A percentile compares a stretch with the other conserved stretches of the same genome.
Evolutionary conservation across 2,113 vertebrate genomes (phyloP).

Genomic region (Hirundichthys speculiger): DNA sequence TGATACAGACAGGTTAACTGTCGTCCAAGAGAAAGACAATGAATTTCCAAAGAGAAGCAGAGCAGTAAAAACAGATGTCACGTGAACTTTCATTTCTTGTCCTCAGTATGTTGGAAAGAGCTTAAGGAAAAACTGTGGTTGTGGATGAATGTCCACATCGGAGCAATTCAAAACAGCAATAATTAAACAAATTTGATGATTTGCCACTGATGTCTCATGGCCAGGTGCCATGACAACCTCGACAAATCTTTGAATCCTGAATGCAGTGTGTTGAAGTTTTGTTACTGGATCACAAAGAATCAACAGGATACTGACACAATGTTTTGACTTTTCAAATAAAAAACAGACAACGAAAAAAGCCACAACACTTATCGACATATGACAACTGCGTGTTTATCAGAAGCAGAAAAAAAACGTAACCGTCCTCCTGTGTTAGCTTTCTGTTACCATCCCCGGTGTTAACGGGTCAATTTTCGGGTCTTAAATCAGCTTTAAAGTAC

Average conservation of each 20-base stretch:
- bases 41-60: background rate
- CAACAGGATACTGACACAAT: too few relatives aligned
- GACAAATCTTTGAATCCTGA: background rate
- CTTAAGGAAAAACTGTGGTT: background rate
- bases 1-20: background rate
- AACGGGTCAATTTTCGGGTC: too few relatives aligned
- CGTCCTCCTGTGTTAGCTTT: too few relatives aligned
- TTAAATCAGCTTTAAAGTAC: too few relatives aligned
- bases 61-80: background rate
- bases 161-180: background rate
- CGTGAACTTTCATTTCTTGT: background rate
- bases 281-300: too few relatives aligned
- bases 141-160: background rate
- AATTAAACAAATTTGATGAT: background rate
- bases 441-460: too few relatives aligned
- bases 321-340: background rate
- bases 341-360: background rate
- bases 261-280: background rate
- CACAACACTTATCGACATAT: background rate
- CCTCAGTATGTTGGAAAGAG: background rate
- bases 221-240: background rate
- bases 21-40: background rate
- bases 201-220: background rate
- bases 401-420: background rate
- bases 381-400: background rate